These are phyloP conservation scores for Thalassophryne amazonica DNA, from an alignment of 2,797 vertebrate species.

Conservation along the genomic window DNA sequence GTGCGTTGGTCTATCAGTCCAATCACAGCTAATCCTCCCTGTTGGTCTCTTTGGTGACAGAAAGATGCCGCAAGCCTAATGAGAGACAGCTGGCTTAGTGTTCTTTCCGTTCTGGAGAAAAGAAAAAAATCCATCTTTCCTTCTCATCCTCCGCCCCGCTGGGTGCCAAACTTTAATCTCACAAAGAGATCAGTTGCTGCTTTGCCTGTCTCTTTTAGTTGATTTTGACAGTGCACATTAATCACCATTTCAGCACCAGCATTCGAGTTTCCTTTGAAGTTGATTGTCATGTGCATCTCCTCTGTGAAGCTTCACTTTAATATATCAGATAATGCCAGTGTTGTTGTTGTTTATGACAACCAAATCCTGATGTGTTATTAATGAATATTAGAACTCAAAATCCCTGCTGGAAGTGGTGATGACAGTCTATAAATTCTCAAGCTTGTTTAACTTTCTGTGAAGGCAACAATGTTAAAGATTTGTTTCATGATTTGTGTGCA, in stretches of 20 bases:
- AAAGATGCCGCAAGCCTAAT: constrained; percentile 79
- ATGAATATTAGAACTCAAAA: constrained; percentile 42
- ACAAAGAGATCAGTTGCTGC: constrained; percentile 66
- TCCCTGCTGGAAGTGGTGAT: constrained; percentile 22
- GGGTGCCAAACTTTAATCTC: constrained; percentile 71
- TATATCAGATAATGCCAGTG: constrained; percentile 71
- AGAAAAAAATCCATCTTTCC: constrained; percentile 48
- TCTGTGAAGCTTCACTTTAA: constrained; percentile 48
- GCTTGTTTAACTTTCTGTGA: constrained; percentile 1
- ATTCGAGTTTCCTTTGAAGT: constrained; percentile 57
- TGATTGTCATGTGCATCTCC: constrained; percentile 35
- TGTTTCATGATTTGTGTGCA: neutral
- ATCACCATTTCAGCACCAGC: constrained; percentile 55
- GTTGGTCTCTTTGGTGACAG: constrained; percentile 78
- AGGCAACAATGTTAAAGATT: constrained; percentile 9
- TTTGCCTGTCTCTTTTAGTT: constrained; percentile 47
- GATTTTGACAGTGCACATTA: constrained; percentile 57
- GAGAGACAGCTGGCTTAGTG: constrained; percentile 78
- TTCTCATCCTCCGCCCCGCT: constrained; percentile 47
- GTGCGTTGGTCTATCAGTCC: constrained; percentile 72
- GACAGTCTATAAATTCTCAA: neutral
- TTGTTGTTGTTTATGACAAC: constrained; percentile 65
- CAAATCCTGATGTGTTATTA: constrained; percentile 51
- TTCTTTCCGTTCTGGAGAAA: constrained; percentile 46
- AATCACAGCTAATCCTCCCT: constrained; percentile 81